Evolutionary conservation across 1,140 invertebrate genomes (phyloP), one percentile per base, ranked within the genome.

Genomic region (Dinothrombium tinctorium): DNA sequence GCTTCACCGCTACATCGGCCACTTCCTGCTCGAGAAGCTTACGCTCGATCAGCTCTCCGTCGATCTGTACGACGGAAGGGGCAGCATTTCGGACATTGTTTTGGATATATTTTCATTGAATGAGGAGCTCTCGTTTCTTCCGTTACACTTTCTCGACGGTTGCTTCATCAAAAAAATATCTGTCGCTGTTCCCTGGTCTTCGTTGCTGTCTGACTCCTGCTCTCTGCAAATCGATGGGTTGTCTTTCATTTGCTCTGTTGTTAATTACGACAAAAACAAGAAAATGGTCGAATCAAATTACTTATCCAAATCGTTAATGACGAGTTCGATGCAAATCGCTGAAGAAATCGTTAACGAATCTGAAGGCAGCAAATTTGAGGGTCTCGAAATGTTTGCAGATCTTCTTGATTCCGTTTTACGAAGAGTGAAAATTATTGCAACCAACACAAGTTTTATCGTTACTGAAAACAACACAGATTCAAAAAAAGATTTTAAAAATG

Each of bases 281-380:
- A 31, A 37, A 19, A n/a, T 17, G 11, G 19, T 23, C 4, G 25
- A 36, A 31, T 40, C 43, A 36, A 41, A 29, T 6, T 33, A 47
- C n/a, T 23, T 47, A n/a, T 33, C 43, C 9, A 31, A 22, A 23
- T 49, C 48, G 15, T 33, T 50, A 32, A 87, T 89, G 72, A 81
- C 75, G 26, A 83, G 77, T 19, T 87, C 82, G 38, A 78, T 90
- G 69, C 80, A 90, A 58, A 63, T 94, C 43, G 84, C 86, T 2
- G 74, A 86, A 52, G 46, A 48, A 21, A 45, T 48, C 35, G 26
- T 46, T n/a, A 23, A 37, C 11, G 11, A 31, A 17, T 17, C 11
- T 20, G 24, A 38, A 39, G 15, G 28, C 4, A 33, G 44, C 6
- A 48, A 41, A 2, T 68, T 81, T 38, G 79, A 86, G 53, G 83